phyloP scores from a whole-genome alignment of 2,888 invertebrate genomes.

The Drosophila prolongata region DNA sequence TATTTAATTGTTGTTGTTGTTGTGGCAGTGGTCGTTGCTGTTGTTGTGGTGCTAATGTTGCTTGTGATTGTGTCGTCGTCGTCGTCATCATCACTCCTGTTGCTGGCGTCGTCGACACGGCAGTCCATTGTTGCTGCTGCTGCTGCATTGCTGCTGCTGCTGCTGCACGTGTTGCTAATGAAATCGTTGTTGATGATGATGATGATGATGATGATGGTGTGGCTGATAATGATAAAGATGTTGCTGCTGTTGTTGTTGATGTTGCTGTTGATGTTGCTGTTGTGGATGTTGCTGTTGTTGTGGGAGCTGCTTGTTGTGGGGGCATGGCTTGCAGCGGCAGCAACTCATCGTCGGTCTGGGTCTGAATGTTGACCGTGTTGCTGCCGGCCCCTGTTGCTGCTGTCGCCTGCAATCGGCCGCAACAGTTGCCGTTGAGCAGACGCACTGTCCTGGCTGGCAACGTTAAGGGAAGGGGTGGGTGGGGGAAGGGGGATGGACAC shows the following conservation, averaged over 20 bases:
- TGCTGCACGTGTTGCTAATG: conserved; percentile 53
- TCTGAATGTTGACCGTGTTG: conserved; percentile 81
- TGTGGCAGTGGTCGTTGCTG: conserved; percentile 32
- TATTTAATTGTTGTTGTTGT: conserved; percentile 26
- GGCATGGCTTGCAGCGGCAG: conserved; percentile 40
- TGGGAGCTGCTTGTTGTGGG: conserved; percentile 17
- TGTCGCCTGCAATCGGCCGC: conserved; percentile 27
- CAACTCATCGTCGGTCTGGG: conserved; percentile 82
- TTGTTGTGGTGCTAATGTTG: conserved; percentile 49
- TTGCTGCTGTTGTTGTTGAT: not conserved
- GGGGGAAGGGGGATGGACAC: conserved; percentile 26
- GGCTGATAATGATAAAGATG: conserved; percentile 27
- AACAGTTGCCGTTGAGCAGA: conserved; percentile 44
- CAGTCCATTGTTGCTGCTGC: conserved; percentile 65
- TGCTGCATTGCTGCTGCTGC: conserved; percentile 36
- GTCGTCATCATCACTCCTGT: conserved; percentile 39
- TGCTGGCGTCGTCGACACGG: conserved; percentile 55
- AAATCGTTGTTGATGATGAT: conserved; percentile 9
- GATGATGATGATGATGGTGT: conserved; percentile 22
- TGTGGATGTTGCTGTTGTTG: conserved; percentile 33
- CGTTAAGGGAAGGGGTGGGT: not conserved
- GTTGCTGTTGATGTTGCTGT: conserved; percentile 2
- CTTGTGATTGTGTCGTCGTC: conserved; percentile 61
- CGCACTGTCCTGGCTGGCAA: conserved; percentile 41
- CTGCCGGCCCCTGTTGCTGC: conserved; percentile 12